Evolutionary conservation across 2,797 vertebrate species (phyloP).

Genomic region (Notolabrus celidotus): DNA sequence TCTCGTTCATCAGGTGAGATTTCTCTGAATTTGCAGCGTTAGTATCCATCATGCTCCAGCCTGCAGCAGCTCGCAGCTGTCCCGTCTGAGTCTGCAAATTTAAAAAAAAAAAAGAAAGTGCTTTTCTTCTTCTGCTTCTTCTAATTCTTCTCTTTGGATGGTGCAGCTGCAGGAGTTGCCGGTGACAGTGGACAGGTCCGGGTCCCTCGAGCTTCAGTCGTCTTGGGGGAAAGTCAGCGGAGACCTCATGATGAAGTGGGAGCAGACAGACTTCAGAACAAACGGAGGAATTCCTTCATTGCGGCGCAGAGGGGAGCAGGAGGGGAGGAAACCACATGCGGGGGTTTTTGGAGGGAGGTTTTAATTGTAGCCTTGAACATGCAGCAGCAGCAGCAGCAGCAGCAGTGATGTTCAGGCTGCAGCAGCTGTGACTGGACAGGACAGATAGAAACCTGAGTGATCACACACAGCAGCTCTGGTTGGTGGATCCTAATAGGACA

Average conservation of each 20-base stretch:
- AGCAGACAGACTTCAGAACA: constrained; percentile 24
- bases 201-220: constrained; percentile 46
- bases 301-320: constrained; percentile 24
- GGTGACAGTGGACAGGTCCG: constrained; percentile 25
- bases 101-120: not conserved
- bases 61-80: not conserved
- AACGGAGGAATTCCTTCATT: constrained; percentile 57
- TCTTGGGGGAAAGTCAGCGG: constrained; percentile 49
- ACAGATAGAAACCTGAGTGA: constrained; percentile 13
- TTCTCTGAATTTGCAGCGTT: constrained; percentile 82
- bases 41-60: constrained; percentile 75
- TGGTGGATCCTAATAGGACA: constrained; percentile 3
- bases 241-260: constrained; percentile 45
- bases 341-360: constrained; percentile 8
- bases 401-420: constrained; percentile 20
- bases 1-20: constrained; percentile 86
- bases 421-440: constrained; percentile 32
- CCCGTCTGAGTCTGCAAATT: constrained; percentile 9
- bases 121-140: not conserved
- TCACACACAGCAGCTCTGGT: constrained; percentile 3
- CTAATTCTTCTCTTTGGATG: not conserved
- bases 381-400: constrained; percentile 41
- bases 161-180: constrained; percentile 44
- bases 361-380: constrained; percentile 34
- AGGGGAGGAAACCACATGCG: constrained; percentile 28